These are phyloP conservation scores for Empis livida DNA, from an alignment of 2,888 invertebrate species.

Conservation along the genomic window DNA sequence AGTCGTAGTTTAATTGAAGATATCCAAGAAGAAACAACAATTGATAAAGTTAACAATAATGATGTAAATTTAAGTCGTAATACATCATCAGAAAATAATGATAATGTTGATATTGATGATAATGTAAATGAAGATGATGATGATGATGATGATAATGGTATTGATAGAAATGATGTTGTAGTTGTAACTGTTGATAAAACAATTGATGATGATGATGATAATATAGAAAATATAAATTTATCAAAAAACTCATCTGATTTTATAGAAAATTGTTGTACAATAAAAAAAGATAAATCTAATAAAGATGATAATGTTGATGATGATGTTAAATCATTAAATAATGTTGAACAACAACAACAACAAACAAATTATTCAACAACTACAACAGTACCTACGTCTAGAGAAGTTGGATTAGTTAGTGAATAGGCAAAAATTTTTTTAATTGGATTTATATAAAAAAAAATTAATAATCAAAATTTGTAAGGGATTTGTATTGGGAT, in stretches of 20 bases:
- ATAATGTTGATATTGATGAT: too few species aligned
- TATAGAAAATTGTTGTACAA: conserved; percentile 7
- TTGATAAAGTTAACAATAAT: conserved; percentile 13
- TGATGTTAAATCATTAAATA: background rate
- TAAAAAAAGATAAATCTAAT: conserved; percentile 9
- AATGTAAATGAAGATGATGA: conserved; percentile 14
- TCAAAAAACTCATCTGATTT: background rate
- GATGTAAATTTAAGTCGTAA: conserved; percentile 19
- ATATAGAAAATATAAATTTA: too few species aligned
- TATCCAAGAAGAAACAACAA: conserved; percentile 28
- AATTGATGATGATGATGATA: background rate
- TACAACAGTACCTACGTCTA: conserved; percentile 15
- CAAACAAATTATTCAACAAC: background rate
- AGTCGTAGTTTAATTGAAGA: conserved; percentile 33
- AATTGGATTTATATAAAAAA: too few species aligned
- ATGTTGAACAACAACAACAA: background rate
- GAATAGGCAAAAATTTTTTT: conserved; percentile 19
- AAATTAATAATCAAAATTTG: too few species aligned
- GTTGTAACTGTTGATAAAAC: background rate
- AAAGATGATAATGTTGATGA: background rate
- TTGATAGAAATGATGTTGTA: conserved; percentile 8
- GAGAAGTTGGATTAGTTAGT: conserved; percentile 35
- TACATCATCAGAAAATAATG: conserved; percentile 13
- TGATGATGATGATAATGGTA: conserved; percentile 9
- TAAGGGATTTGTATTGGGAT: too few species aligned